phyloP scores from a whole-genome alignment of 1,140 invertebrate species.

The Ostrea denselamellosa region DNA sequence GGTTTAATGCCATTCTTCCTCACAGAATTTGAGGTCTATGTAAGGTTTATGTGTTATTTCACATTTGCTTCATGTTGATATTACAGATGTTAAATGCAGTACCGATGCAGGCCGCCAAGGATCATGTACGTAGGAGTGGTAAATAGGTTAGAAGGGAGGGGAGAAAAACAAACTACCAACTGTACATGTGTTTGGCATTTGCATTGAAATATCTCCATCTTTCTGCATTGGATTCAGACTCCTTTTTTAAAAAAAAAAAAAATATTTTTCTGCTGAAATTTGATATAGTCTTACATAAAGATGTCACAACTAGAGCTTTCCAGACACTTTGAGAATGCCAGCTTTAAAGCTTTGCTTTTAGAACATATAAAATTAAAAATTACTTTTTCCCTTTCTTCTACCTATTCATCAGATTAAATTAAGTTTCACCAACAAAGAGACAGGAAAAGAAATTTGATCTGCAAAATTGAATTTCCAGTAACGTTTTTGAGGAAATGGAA shows the following conservation, averaged over 20 bases:
- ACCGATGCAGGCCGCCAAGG: conserved; percentile 21
- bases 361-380: neutral
- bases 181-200: conserved; percentile 24
- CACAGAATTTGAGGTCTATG: conserved; percentile 14
- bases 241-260: conserved; percentile 3
- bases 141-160: conserved; percentile 42
- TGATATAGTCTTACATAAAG: neutral
- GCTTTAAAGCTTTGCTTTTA: conserved; percentile 37
- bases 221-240: conserved; percentile 8
- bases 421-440: conserved; percentile 10
- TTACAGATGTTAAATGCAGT: conserved; percentile 47
- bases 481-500: neutral
- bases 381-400: conserved; percentile 18
- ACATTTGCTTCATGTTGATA: conserved; percentile 42
- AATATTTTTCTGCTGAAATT: conserved; percentile 10
- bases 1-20: neutral
- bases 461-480: neutral
- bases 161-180: neutral
- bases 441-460: conserved; percentile 1
- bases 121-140: conserved; percentile 48
- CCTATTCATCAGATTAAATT: conserved; percentile 30
- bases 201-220: conserved; percentile 27
- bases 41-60: conserved; percentile 36
- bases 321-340: conserved; percentile 24
- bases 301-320: conserved; percentile 15